Percentiles rank a stretch among this genome's conserved stretches.
Conservation (phyloP, 2,888 invertebrate genomes). For the Gymnoscelis rufifasciata region DNA sequence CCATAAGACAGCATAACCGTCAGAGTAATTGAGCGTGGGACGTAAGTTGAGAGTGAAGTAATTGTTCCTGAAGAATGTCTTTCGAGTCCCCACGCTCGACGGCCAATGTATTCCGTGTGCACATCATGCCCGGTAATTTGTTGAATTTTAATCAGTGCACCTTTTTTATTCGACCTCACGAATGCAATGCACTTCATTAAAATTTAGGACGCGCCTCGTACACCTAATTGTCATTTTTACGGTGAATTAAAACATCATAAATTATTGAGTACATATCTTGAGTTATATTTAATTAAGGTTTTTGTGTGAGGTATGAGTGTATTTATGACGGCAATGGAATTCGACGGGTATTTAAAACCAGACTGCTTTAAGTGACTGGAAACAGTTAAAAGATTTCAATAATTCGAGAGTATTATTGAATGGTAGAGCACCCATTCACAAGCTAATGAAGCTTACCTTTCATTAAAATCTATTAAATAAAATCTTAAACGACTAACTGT, state of each 20-base stretch:
- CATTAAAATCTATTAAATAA: no score
- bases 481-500: no score
- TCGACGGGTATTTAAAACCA: conserved; percentile 38
- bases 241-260: conserved; percentile 56
- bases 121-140: conserved; percentile 8
- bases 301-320: conserved; percentile 37
- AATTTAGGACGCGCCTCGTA: conserved; percentile 19
- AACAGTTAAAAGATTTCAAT: conserved; percentile 11
- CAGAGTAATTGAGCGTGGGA: conserved; percentile 8
- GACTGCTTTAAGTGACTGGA: conserved; percentile 20
- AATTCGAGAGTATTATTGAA: neutral
- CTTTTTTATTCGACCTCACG: conserved; percentile 16
- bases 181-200: conserved; percentile 29
- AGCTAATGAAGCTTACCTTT: conserved; percentile 2
- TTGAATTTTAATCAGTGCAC: conserved; percentile 17
- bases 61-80: conserved; percentile 15
- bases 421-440: neutral
- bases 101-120: conserved; percentile 1
- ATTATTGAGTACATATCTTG: conserved; percentile 41
- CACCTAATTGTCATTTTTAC: conserved; percentile 30
- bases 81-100: neutral
- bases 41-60: conserved; percentile 3
- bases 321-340: conserved; percentile 34
- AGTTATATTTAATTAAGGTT: conserved; percentile 39
- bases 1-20: conserved; percentile 3